Base-by-base conservation (phyloP, 1,140 invertebrate genomes). In the Drosophila malerkotliana region DNA sequence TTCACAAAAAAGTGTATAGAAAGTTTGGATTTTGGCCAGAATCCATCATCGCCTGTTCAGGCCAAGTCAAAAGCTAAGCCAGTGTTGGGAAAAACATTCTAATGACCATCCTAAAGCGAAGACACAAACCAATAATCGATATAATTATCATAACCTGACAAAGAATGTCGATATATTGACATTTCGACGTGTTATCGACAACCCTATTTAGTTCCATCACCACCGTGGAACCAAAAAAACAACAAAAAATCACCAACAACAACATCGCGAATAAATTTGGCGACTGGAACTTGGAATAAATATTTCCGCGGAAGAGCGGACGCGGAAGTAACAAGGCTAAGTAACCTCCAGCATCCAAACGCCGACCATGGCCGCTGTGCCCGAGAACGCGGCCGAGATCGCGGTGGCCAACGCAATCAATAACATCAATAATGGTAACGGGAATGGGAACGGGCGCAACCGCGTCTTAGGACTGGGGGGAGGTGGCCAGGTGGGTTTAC, bases 321-420 rank as follows among this genome's bases (percentile, higher is more conserved):
- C 66, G 64, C 66, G 66, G 66, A 69, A 69, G 66, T 69, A 57
- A 53, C 26, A 18, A 47, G 48, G 21, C 26, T 39, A 57, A 26
- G 18, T 26, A 28, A 37, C 34, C 10, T 15, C 41, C n/a, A 18
- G 14, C 9, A 6, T 7, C 41, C 41, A 51, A 48, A 68, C 63
- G 34, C 63, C 67, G 55, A 30, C 64, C 52, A 71, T 71, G 67
- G 67, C 67, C 63, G 67, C 67, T 45, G 67, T 69, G 64, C 67
- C 67, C 30, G 67, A 71, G 32, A 71, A 71, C 10, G 67, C 64
- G 66, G 83, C 83, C 41, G 83, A 88, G 58, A 77, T 83, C 15
- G 84, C 79, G 12, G 83, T 80, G 15, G 79, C 75, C 30, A 84
- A 88, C 77, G 84, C 80, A 77, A 84, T 89, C 69, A 88, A 88